Conservation (phyloP, 2,797 vertebrate species). For the Schizopygopsis malacanthus region DNA sequence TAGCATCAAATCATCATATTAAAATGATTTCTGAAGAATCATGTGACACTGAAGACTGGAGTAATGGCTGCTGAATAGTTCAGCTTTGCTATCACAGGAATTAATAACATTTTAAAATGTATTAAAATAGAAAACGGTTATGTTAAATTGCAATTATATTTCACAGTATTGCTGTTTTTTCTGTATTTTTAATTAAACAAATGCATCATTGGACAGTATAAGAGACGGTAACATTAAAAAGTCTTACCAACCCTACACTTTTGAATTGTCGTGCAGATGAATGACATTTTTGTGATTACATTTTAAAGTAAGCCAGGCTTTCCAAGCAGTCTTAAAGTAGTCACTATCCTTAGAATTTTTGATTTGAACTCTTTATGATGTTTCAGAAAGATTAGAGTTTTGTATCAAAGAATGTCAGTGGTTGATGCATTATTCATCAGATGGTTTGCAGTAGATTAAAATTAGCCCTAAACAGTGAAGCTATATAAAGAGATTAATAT, state of each 20-base stretch:
- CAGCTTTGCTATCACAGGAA: not conserved
- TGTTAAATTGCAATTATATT: not conserved
- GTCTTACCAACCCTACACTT: not conserved
- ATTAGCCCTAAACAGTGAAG: not conserved
- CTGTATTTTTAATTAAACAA: slow-evolving; percentile 6
- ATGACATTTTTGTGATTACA: not conserved
- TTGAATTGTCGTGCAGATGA: not conserved
- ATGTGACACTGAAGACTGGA: not conserved
- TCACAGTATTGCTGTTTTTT: not conserved
- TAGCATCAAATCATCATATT: not conserved
- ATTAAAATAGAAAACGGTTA: not conserved
- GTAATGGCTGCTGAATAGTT: not conserved
- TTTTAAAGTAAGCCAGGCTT: not conserved
- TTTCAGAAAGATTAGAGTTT: not conserved
- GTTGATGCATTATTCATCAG: slow-evolving; percentile 2
- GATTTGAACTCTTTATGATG: not conserved
- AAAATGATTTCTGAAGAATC: not conserved
- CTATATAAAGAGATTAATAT: not conserved
- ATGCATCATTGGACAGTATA: not conserved
- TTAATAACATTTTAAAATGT: not conserved
- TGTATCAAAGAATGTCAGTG: not conserved
- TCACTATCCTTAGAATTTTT: not conserved
- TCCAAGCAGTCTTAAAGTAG: not conserved
- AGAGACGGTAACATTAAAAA: not conserved
- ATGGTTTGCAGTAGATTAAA: not conserved